Evolutionary conservation across 2,888 invertebrate species (phyloP).

Genomic region (Pyrrhosoma nymphula): DNA sequence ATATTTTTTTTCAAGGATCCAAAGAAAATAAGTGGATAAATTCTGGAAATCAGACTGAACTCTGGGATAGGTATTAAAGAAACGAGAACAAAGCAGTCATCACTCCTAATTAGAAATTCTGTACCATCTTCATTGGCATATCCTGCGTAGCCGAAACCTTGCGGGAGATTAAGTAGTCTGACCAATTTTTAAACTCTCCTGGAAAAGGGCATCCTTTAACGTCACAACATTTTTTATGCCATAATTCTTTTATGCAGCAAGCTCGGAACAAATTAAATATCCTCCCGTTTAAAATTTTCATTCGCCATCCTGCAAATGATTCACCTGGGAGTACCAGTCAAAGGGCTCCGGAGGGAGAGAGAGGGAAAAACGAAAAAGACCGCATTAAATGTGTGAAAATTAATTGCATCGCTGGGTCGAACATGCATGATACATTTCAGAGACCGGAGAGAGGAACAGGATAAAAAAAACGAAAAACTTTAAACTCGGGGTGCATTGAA

Average conservation of each 20-base stretch:
- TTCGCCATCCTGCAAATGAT: slow-evolving; percentile 2
- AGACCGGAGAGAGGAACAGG: not conserved
- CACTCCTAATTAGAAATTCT: not conserved
- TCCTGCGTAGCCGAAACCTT: not conserved
- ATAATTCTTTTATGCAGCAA: not conserved
- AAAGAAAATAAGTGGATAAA: not conserved
- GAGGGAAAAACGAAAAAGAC: not conserved
- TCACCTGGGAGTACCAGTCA: slow-evolving; percentile 18
- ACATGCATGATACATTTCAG: not conserved
- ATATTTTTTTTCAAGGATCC: not conserved
- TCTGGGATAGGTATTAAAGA: not conserved
- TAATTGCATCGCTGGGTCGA: not conserved
- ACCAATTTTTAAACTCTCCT: not conserved
- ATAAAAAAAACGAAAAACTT: not conserved
- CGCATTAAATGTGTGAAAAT: not conserved
- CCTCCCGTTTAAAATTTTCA: not conserved
- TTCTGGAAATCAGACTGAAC: not conserved
- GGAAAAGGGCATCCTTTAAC: not conserved
- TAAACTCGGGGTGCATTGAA: not conserved
- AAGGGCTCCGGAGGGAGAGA: not conserved
- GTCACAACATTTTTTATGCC: not conserved
- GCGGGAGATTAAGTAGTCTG: not conserved
- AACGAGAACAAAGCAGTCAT: not conserved
- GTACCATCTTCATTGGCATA: not conserved
- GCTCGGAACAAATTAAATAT: not conserved